Evolutionary conservation across 1,140 invertebrate genomes (phyloP).

Genomic region (Drosophila bocki): DNA sequence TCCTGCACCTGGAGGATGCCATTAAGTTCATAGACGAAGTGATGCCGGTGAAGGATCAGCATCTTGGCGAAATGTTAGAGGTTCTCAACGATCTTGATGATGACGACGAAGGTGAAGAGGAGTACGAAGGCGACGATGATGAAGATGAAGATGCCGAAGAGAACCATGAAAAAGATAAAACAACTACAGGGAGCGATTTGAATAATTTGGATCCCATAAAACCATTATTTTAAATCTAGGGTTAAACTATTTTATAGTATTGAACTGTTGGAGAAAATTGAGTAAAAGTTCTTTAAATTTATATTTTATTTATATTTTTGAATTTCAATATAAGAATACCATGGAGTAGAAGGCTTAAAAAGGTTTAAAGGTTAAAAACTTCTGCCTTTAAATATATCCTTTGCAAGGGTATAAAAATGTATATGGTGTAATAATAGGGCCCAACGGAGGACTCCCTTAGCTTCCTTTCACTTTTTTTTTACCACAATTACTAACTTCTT

Average conservation of each 20-base stretch:
- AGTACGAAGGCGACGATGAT: conserved; percentile 7
- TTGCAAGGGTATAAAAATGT: not conserved
- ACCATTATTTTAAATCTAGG: not conserved
- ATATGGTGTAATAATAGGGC: not conserved
- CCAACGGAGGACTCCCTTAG: not conserved
- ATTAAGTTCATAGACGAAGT: conserved; percentile 49
- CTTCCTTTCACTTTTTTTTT: conserved; percentile 20
- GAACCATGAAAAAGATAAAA: not conserved
- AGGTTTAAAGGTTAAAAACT: not conserved
- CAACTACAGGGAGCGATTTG: too few species aligned
- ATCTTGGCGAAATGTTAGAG: conserved; percentile 47
- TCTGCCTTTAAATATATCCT: not conserved
- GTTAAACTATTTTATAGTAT: not conserved
- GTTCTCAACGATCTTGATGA: conserved; percentile 3
- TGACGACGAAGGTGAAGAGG: conserved; percentile 12
- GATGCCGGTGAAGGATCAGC: conserved; percentile 56
- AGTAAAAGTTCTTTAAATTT: too few species aligned
- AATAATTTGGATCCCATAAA: not conserved
- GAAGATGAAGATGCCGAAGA: conserved; percentile 4
- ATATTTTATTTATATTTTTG: too few species aligned
- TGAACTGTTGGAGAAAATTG: too few species aligned
- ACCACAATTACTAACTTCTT: conserved; percentile 14
- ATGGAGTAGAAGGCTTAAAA: too few species aligned
- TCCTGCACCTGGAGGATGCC: conserved; percentile 56
- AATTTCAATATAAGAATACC: too few species aligned